Conservation (phyloP, 2,113 vertebrate species). For the Cricetomys ansorgei region DNA sequence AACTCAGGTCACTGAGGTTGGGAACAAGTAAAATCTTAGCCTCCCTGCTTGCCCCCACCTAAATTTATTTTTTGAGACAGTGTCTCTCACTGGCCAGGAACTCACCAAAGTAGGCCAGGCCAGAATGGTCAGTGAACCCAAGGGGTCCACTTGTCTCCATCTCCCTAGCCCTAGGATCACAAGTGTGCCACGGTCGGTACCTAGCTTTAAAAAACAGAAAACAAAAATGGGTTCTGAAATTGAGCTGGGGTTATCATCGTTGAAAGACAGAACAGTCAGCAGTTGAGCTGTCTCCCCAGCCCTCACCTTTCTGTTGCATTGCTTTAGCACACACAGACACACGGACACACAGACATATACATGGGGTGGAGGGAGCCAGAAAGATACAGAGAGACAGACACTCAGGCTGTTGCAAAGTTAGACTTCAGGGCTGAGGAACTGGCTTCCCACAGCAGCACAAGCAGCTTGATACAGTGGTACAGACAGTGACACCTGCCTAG, state of each 20-base stretch:
- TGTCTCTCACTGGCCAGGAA: not conserved
- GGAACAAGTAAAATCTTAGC: not conserved
- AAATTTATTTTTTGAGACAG: not conserved
- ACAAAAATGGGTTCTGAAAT: not conserved
- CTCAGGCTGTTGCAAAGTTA: not conserved
- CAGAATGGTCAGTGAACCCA: not conserved
- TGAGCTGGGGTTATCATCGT: not conserved
- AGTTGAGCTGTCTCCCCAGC: no score
- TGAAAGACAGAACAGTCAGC: no score
- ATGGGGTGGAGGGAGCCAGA: not conserved
- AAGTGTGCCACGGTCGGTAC: not conserved
- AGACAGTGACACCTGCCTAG: not conserved
- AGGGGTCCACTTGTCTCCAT: not conserved
- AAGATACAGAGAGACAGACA: not conserved
- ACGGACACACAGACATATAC: not conserved
- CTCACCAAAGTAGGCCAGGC: not conserved
- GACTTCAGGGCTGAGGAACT: not conserved
- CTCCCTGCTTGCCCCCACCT: not conserved
- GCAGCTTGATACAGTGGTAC: accelerated
- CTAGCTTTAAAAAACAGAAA: not conserved
- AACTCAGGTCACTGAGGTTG: not conserved
- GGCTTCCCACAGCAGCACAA: not conserved
- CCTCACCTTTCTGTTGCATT: not conserved
- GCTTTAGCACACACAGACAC: not conserved
- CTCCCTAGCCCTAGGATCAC: not conserved